Evolutionary conservation across 2,888 invertebrate genomes (phyloP), one percentile per base, ranked within the genome.

Genomic region (Trissoscelio sp.): DNA sequence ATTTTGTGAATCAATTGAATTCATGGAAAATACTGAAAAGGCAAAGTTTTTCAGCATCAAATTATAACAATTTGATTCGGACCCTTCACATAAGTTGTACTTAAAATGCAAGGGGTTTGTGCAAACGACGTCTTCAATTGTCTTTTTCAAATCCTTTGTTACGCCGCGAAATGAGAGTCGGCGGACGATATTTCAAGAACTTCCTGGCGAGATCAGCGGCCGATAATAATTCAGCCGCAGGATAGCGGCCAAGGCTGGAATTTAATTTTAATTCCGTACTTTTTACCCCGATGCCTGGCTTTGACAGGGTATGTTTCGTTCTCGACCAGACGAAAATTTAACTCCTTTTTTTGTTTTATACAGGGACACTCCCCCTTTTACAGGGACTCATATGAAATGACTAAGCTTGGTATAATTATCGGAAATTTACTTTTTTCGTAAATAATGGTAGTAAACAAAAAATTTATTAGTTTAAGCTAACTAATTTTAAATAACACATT

Each of bases 201-300:
- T 81, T 72, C n/a, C 44, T 16, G 46, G 42, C 48, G 51, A 60
- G 72, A 72, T 77, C 77, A 72, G 83, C 83, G 79, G 80, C 85
- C 85, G 87, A 88, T 86, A 86, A 88, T 88, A 88, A 88, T 88
- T 88, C 87, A 88, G 85, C 82, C 83, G 78, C 84, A 75, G 80
- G 57, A 79, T 74, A 67, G 84, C 82, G 81, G 72, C 72, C 55
- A 66, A 79, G 85, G 86, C 81, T 73, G 86, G 87, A 87, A 88
- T 88, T 88, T 87, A 86, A 79, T 79, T 79, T 79, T 72, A 79
- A 79, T 79, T 73, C 73, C 37, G 46, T 28, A 67, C 64, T 60
- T 73, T 78, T 80, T 80, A 22, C 42, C 22, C 44, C 31, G 6
- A 6, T n/a, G 28, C 18, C 44, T 77, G 66, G 3, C n/a, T 66